Evolutionary conservation across 2,888 invertebrate genomes (phyloP).

Genomic region (Dolomedes plantarius): DNA sequence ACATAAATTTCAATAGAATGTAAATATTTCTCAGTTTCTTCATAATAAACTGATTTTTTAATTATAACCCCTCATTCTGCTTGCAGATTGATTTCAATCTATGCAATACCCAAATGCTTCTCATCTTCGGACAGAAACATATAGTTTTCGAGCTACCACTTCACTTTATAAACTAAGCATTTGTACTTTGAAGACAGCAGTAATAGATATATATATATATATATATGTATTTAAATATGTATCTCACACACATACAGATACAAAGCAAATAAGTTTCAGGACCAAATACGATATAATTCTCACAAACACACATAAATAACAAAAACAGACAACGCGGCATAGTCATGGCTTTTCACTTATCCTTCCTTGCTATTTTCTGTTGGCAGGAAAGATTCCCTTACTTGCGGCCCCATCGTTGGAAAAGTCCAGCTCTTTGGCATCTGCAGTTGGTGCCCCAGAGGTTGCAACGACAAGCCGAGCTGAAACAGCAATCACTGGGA

Average conservation of each 20-base stretch:
- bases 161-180: neutral
- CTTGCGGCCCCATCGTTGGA: conserved; percentile 79
- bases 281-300: neutral
- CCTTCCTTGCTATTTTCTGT: neutral
- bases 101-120: too few relatives aligned
- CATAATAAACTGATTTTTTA: too few relatives aligned
- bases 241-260: neutral
- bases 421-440: conserved; percentile 90
- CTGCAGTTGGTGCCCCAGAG: conserved; percentile 92
- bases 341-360: neutral
- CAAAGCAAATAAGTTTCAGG: neutral
- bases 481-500: conserved; percentile 89
- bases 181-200: conserved; percentile 12
- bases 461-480: conserved; percentile 90
- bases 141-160: too few relatives aligned
- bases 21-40: too few relatives aligned
- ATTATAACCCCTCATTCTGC: too few relatives aligned
- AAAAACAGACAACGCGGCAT: neutral
- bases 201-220: too few relatives aligned
- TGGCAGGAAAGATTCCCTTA: conserved; percentile 1
- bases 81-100: too few relatives aligned
- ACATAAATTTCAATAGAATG: too few relatives aligned
- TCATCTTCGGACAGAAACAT: too few relatives aligned
- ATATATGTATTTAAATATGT: neutral
- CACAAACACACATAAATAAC: conserved; percentile 4